Conservation (phyloP, 53 echinoderm and acorn worm species). For the Holothuria scabra region DNA sequence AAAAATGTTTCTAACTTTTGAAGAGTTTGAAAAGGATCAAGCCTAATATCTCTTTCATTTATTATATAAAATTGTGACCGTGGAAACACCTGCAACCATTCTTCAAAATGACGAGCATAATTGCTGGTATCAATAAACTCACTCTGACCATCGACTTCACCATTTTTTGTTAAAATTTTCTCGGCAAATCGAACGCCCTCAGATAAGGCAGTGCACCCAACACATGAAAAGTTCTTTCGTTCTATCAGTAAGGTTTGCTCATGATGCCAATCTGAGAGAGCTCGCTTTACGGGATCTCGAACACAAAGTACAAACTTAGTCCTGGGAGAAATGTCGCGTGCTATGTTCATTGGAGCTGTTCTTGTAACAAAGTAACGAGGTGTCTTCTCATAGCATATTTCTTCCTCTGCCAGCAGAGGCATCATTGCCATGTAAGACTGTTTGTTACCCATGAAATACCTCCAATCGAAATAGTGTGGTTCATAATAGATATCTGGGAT, state of each 20-base stretch:
- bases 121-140: conserved; percentile 12
- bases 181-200: neutral
- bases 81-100: conserved; percentile 1
- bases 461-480: conserved; percentile 46
- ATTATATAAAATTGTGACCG: neutral
- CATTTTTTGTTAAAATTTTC: neutral
- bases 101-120: conserved; percentile 16
- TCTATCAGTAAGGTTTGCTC: neutral
- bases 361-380: conserved; percentile 24
- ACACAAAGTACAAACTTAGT: conserved; percentile 36
- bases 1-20: neutral
- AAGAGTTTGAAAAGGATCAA: neutral
- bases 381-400: conserved; percentile 40
- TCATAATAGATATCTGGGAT: conserved; percentile 1
- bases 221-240: neutral
- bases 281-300: conserved; percentile 54
- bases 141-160: neutral
- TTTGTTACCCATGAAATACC: conserved; percentile 1
- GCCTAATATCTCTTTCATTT: neutral
- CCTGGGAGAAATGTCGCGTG: conserved; percentile 13
- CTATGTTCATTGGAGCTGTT: conserved; percentile 1
- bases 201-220: neutral
- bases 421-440: conserved; percentile 41
- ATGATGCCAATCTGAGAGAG: conserved; percentile 38
- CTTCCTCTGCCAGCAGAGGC: conserved; percentile 23